Conservation (phyloP, 2,888 invertebrate genomes). For the Nymphalis polychloros region DNA sequence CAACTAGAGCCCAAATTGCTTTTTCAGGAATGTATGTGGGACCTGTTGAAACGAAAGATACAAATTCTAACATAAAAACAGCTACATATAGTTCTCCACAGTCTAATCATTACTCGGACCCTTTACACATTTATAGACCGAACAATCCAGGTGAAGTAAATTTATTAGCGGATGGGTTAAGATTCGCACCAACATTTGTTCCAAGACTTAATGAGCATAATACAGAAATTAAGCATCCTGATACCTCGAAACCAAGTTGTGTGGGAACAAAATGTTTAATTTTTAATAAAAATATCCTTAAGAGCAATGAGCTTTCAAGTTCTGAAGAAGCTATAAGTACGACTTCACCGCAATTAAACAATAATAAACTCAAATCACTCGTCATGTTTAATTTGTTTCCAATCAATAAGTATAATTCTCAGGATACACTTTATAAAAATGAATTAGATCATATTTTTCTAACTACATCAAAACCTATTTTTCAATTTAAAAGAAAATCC, state of each 20-base stretch:
- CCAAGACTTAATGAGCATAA: constrained; percentile 34
- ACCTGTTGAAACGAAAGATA: constrained; percentile 51
- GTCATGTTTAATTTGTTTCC: constrained; percentile 69
- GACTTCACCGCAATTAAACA: constrained; percentile 35
- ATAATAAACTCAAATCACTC: constrained; percentile 76
- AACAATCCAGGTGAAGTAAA: constrained; percentile 88
- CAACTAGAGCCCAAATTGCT: constrained; percentile 60
- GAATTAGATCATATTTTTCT: constrained; percentile 58
- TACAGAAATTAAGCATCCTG: constrained; percentile 41
- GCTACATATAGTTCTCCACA: constrained; percentile 48
- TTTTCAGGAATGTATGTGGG: constrained; percentile 70
- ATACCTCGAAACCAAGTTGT: constrained; percentile 53
- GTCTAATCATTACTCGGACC: constrained; percentile 78
- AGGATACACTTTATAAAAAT: constrained; percentile 27
- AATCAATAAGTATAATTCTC: constrained; percentile 5
- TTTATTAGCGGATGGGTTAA: constrained; percentile 82
- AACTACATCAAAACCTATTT: constrained; percentile 61
- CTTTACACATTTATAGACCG: constrained; percentile 86
- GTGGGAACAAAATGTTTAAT: constrained; percentile 49
- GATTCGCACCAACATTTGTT: constrained; percentile 57
- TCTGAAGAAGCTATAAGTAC: constrained; percentile 33
- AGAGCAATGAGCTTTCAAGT: constrained; percentile 39
- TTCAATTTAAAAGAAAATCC: constrained; percentile 67
- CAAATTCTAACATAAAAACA: constrained; percentile 36
- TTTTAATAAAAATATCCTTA: constrained; percentile 32